These are phyloP conservation scores for Halotydeus destructor DNA, from an alignment of 1,140 invertebrate species.

Conservation along the genomic window DNA sequence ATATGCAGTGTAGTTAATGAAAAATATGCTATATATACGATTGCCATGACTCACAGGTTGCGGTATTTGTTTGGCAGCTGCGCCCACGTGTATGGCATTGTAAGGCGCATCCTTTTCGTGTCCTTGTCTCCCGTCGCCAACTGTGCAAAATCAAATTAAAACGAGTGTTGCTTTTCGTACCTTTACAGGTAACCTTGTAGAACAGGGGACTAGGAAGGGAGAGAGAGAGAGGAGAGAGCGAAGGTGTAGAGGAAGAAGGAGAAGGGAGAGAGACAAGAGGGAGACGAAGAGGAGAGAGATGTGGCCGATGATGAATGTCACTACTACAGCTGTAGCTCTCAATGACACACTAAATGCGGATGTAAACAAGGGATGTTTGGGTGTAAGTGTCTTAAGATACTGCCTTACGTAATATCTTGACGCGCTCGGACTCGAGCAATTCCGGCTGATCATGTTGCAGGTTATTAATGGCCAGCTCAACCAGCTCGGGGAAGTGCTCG, in stretches of 20 bases:
- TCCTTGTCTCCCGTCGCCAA: constrained; percentile 65
- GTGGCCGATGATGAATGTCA: no score
- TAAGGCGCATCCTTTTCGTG: constrained; percentile 49
- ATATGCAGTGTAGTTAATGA: no score
- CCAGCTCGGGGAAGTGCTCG: constrained; percentile 73
- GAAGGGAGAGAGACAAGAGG: no score
- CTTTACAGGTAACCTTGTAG: no score
- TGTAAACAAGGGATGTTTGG: no score
- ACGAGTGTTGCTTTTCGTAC: no score
- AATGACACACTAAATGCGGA: no score
- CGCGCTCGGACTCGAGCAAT: constrained; percentile 37
- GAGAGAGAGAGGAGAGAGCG: neutral
- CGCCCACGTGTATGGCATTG: constrained; percentile 87
- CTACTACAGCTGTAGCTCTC: no score
- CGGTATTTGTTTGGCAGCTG: constrained; percentile 56
- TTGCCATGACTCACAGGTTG: constrained; percentile 39
- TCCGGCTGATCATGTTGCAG: constrained; percentile 48
- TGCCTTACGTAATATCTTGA: constrained; percentile 48
- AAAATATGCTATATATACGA: no score
- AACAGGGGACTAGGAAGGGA: neutral
- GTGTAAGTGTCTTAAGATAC: no score
- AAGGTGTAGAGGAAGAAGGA: no score
- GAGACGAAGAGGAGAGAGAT: neutral
- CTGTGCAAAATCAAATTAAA: constrained; percentile 24
- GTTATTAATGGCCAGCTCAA: constrained; percentile 48